Evolutionary conservation across 2,113 vertebrate species (phyloP), one percentile per base, ranked within the genome.

Genomic region (Ciconia maguari): DNA sequence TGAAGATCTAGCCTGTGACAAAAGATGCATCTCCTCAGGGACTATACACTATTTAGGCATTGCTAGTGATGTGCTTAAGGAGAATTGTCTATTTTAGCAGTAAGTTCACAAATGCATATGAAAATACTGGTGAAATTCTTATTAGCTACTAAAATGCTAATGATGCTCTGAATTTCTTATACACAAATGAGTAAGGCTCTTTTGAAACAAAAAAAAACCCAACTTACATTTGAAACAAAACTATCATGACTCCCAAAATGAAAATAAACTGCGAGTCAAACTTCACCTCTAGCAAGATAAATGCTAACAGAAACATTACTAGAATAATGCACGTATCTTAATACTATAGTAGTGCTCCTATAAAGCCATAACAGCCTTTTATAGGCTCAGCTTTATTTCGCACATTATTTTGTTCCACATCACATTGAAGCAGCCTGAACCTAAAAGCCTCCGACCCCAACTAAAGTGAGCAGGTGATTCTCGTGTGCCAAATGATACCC

Each of bases 251-350:
- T 71, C 44, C 34, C 38, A 25, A 57, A 89, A 41, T 8, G 26
- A 41, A 85, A 85, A 41, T 41, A 32, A 92, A 51, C 60, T 27
- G 42, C 10, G 1, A 82, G 48, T 6, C 64, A 41, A 5, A 41
- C 36, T 49, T 8, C 21, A 42, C 25, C 52, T 64, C 7, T 70
- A 49, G 13, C 0, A 19, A 77, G 51, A 38, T 30, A 38, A 87
- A 75, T 5, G 34, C 62, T 57, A 76, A 57, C 24, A 83, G 57
- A 57, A 80, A 9, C 24, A 19, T 29, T 54, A 34, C 27, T 4
- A 55, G 5, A 34, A 19, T 10, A 4, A 48, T 7, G 12, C 7
- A 5, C 5, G 4, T 0, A 1, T 32, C 29, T 38, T 38, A 30
- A 41, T 21, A 6, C 46, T 25, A 22, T 11, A 64, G 29, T 3